Base-by-base conservation (phyloP, 2,888 invertebrate genomes). In the Melieria omissa region DNA sequence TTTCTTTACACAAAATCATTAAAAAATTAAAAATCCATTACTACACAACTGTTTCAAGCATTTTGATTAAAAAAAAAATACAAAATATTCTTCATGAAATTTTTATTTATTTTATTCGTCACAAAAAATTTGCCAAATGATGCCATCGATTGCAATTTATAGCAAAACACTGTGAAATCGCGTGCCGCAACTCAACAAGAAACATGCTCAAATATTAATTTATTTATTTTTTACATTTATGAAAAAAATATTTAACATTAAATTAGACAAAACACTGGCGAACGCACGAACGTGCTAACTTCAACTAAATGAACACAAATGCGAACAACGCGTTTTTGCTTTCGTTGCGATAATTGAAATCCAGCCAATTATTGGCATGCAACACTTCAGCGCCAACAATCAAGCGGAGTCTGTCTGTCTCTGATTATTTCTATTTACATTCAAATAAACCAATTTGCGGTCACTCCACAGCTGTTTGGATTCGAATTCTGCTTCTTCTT, bases 61-160 rank as follows among this genome's bases (percentile, higher is more conserved):
- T 29, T 29, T 29, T 29, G 29, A 71, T 71, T 69, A 6, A 52
- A 52, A 70, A 60, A 55, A 69, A 63, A 65, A 73, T 69, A 68
- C 60, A 73, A 42, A 65, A 67, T 47, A 9, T 41, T 69, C 69
- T 3, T 58, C 58, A 55, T 62, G 45, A 49, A 14, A 49, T 64
- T 62, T 65, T 46, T 41, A 69, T 46, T 60, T 29, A 62, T 55
- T 46, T 54, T 44, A 5, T 41, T 12, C 9, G 14, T 29, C 41
- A 14, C 49, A 55, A 46, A 16, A 45, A 7, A 52, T 63, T 60
- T 52, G 2, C 10, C 12, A 49, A 12, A 49, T 49, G 9, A 49
- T 49, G 10, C 10, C 12, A 49, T 49, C 49, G 49, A 4, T 52
- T 9, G 12, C 14, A n/a, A 52, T 8, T 52, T 8, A n/a, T 52